Conservation (phyloP, 2,797 vertebrate genomes). For the Chelon labrosus region DNA sequence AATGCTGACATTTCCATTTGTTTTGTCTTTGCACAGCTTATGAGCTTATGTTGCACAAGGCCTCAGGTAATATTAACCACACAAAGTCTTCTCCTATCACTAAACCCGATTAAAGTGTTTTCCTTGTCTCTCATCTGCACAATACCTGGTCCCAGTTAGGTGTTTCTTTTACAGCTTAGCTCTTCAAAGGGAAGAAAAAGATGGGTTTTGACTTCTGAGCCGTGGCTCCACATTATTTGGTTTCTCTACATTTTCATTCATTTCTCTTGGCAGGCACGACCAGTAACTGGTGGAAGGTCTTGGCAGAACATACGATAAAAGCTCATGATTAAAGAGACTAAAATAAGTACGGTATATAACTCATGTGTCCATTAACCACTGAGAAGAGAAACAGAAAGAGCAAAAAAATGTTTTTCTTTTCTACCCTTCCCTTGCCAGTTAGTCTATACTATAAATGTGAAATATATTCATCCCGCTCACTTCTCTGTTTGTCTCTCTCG, state of each 20-base stretch:
- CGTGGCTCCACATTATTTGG: conserved; percentile 80
- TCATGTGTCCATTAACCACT: conserved; percentile 85
- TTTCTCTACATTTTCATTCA: conserved; percentile 83
- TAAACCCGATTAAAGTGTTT: conserved; percentile 52
- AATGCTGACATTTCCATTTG: conserved; percentile 58
- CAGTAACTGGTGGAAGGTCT: conserved; percentile 82
- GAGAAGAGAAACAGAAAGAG: conserved; percentile 75
- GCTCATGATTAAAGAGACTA: conserved; percentile 86
- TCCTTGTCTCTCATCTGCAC: conserved; percentile 43
- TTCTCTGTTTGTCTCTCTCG: conserved; percentile 40
- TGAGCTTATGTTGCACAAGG: conserved; percentile 58
- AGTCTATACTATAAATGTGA: conserved; percentile 68
- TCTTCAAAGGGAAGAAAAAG: conserved; percentile 70
- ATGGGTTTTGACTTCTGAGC: conserved; percentile 77
- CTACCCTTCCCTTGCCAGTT: conserved; percentile 54
- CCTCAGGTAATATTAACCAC: conserved; percentile 61
- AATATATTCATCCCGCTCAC: conserved; percentile 59
- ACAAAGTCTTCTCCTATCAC: conserved; percentile 51
- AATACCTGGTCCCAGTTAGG: conserved; percentile 73
- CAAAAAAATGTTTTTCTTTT: conserved; percentile 72
- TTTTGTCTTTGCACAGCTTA: conserved; percentile 56
- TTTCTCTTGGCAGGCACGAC: conserved; percentile 81
- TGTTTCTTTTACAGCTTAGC: conserved; percentile 71
- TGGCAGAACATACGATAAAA: conserved; percentile 82
- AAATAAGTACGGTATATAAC: conserved; percentile 86